Evolutionary conservation across 2,888 invertebrate species (phyloP), one percentile per base, ranked within the genome.

Genomic region (Elysia crispata): DNA sequence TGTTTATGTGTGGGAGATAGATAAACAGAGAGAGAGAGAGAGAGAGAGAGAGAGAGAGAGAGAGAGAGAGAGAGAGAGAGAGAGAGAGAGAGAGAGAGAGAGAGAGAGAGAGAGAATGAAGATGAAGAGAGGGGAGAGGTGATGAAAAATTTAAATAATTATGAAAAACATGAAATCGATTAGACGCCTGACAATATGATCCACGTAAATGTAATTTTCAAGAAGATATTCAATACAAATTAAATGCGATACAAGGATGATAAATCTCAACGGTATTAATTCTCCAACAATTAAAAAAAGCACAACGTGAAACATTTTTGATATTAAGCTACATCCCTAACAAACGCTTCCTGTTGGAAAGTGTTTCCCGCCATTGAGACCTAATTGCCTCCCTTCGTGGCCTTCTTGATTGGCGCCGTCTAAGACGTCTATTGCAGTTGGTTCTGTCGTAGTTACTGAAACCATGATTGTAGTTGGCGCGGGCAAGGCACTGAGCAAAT

Each of bases 401-500:
- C 11, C 3, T 6, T 8, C 31, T 30, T 64, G 23, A 30, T 67
- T 11, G 18, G 11, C n/a, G 72, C 57, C 60, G 13, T 41, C 31
- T 0, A 13, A 20, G 25, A 31, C 72, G 25, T 76, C 74, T 83
- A 30, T 75, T 72, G 69, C 87, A 88, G 70, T 82, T 66, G 0
- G 66, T 70, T 80, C 87, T 83, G 83, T 87, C 85, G 80, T 85
- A 87, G 72, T 83, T 70, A 30, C 83, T 84, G 73, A 79, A 85
- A 13, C 79, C 31, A 11, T 76, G 57, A 70, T 86, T 83, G 79
- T 81, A 87, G 0, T 66, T 25, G 41, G 82, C 62, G 25, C 74
- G 50, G 8, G 77, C 77, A 15, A 89, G 81, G 82, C 89, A 89
- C 41, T 84, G 74, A 0, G 88, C 86, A 11, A 89, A 81, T 30